Evolutionary conservation across 2,888 invertebrate genomes (phyloP).

Genomic region (Formica aserva): DNA sequence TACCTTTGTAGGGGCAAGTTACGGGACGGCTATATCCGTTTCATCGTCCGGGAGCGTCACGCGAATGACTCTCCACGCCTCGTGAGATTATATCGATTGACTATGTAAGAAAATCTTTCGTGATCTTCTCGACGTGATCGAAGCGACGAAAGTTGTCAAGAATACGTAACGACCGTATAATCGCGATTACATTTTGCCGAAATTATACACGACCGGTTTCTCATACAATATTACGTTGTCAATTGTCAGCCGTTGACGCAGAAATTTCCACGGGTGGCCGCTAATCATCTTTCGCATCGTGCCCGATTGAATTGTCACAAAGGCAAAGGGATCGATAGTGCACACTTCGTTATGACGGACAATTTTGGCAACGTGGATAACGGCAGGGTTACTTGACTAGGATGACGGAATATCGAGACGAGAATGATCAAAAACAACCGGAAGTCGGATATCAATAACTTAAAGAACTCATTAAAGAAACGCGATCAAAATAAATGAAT

Average conservation of each 20-base stretch:
- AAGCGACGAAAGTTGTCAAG: neutral
- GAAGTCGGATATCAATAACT: constrained; percentile 1
- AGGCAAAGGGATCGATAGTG: constrained; percentile 7
- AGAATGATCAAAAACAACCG: neutral
- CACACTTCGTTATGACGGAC: neutral
- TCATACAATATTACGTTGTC: neutral
- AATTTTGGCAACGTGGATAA: constrained; percentile 50
- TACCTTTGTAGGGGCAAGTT: neutral
- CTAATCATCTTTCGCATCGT: constrained; percentile 15
- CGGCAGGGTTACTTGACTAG: neutral
- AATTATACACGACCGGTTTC: neutral
- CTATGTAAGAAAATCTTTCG: neutral
- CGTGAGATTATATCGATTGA: neutral
- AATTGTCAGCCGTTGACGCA: neutral
- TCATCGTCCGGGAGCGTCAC: constrained; percentile 14
- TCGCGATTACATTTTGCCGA: neutral
- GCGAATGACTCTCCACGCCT: constrained; percentile 5
- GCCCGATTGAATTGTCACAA: neutral
- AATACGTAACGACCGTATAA: neutral
- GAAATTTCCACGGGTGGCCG: constrained; percentile 30
- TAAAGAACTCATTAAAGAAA: neutral
- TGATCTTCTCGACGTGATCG: neutral
- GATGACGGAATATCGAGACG: constrained; percentile 7
- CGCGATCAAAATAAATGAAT: constrained; percentile 11
- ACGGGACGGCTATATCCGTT: neutral